phyloP scores from a whole-genome alignment of 2,113 vertebrate genomes.

The Melanerpes formicivorus region DNA sequence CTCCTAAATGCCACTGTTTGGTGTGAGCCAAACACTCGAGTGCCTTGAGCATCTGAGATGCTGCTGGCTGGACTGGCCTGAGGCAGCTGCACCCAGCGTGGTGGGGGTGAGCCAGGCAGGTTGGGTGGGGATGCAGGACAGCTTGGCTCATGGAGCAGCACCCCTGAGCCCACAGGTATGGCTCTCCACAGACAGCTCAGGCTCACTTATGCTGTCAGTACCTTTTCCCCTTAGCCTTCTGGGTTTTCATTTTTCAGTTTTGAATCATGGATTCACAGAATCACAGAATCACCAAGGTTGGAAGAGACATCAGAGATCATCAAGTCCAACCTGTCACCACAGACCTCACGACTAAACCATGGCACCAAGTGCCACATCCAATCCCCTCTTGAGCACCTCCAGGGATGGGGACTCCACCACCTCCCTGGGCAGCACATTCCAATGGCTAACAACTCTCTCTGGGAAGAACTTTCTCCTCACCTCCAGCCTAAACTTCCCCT shows the following conservation, averaged over 20 bases:
- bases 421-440: no score
- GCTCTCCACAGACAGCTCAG: neutral
- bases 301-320: no score
- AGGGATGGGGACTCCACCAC: no score
- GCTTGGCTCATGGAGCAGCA: neutral
- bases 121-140: neutral
- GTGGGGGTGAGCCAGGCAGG: neutral
- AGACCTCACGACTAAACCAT: no score
- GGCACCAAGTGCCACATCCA: no score
- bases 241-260: neutral
- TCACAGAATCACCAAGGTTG: no score
- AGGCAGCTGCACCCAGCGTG: accelerated
- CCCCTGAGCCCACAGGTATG: neutral
- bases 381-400: no score
- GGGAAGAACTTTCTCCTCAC: no score
- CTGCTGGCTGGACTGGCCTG: accelerated
- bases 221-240: neutral
- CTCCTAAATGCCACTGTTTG: neutral
- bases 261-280: neutral
- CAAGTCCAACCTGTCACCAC: no score
- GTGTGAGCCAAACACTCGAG: neutral
- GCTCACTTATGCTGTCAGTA: neutral
- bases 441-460: no score
- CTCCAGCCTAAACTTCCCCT: no score
- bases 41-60: neutral